These are phyloP conservation scores for Holothuria scabra DNA, from an alignment of 53 echinoderm and acorn worm species.

Conservation along the genomic window DNA sequence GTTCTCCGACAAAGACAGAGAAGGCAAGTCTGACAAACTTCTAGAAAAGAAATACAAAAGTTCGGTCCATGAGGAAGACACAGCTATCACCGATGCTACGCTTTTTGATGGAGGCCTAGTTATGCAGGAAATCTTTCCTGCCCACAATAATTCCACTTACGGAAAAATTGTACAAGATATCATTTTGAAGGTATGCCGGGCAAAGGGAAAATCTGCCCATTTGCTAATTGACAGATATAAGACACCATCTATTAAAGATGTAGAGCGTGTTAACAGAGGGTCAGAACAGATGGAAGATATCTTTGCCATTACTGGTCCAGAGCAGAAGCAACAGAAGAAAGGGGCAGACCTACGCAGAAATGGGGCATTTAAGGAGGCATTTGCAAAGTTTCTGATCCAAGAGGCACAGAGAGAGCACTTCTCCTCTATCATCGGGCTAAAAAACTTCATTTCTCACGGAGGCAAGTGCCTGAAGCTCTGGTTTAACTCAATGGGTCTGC, in stretches of 20 bases:
- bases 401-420: constrained; percentile 28
- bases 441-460: constrained; percentile 39
- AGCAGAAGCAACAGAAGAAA: constrained; percentile 52
- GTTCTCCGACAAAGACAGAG: constrained; percentile 21
- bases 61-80: background rate
- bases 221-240: constrained; percentile 57
- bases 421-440: constrained; percentile 31
- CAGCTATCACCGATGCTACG: constrained; percentile 39
- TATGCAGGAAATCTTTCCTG: constrained; percentile 56
- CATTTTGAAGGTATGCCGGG: constrained; percentile 26
- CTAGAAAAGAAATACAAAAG: constrained; percentile 23
- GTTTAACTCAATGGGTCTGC: background rate
- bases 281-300: constrained; percentile 5
- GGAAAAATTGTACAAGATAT: constrained; percentile 49
- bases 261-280: constrained; percentile 28
- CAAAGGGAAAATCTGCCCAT: constrained; percentile 5
- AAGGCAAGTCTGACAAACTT: constrained; percentile 35
- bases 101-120: constrained; percentile 64
- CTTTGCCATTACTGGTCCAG: constrained; percentile 58
- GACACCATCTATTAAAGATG: constrained; percentile 61
- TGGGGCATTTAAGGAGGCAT: constrained; percentile 42
- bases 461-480: constrained; percentile 30
- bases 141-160: constrained; percentile 53
- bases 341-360: constrained; percentile 14
- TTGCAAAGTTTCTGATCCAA: constrained; percentile 14